Evolutionary conservation across 2,113 vertebrate species (phyloP).

Genomic region (Chaetops frenatus): DNA sequence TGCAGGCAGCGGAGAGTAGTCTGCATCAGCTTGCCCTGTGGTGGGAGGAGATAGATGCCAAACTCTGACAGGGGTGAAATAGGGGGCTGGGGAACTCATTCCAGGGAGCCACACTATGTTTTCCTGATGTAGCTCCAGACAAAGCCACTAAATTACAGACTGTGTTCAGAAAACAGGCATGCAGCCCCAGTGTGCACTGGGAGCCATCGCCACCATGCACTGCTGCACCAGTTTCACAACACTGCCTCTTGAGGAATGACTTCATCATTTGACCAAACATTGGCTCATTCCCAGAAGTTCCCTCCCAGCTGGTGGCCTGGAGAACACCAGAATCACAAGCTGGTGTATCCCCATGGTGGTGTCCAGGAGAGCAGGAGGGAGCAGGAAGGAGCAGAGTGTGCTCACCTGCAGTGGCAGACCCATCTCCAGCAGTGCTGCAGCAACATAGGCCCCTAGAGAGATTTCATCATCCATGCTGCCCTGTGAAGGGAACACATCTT

Average conservation of each 20-base stretch:
- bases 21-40: conserved; percentile 70
- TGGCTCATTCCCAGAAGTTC: not conserved
- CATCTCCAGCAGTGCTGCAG: conserved; percentile 79
- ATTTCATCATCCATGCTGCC: conserved; percentile 76
- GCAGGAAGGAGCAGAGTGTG: accelerated
- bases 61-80: not conserved
- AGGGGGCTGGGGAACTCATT: not conserved
- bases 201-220: not conserved
- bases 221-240: not conserved
- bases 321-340: not conserved
- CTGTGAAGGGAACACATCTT: conserved; percentile 37
- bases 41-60: not conserved
- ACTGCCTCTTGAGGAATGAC: not conserved
- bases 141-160: not conserved
- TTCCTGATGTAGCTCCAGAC: not conserved
- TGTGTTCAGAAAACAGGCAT: not conserved
- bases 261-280: not conserved
- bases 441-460: conserved; percentile 78
- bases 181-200: no score
- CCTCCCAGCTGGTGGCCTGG: not conserved
- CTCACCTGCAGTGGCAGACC: conserved; percentile 66
- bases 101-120: not conserved
- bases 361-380: not conserved
- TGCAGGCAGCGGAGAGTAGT: conserved; percentile 73
- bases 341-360: accelerated